These are phyloP conservation scores for Epirrhoe alternata DNA, from an alignment of 2,888 invertebrate species.

Conservation along the genomic window DNA sequence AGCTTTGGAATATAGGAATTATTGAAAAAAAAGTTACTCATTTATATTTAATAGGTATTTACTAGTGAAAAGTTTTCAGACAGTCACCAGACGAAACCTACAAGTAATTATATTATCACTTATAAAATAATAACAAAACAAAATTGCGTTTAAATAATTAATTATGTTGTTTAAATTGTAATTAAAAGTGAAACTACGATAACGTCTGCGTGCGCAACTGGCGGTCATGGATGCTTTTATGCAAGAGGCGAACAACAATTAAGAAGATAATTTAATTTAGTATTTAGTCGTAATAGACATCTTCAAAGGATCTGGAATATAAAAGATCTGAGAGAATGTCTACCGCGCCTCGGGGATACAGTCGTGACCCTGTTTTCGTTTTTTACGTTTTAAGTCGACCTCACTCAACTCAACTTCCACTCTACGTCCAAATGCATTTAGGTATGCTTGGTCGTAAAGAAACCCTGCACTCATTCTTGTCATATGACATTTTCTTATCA, in stretches of 20 bases:
- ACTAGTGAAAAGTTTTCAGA: slow-evolving; percentile 7
- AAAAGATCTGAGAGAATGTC: too few relatives aligned
- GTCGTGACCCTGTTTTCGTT: too few relatives aligned
- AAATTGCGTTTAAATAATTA: slow-evolving; percentile 68
- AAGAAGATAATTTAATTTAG: too few relatives aligned
- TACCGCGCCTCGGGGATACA: too few relatives aligned
- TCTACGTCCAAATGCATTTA: too few relatives aligned
- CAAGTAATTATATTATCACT: slow-evolving; percentile 11
- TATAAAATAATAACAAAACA: slow-evolving; percentile 46
- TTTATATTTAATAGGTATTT: neutral
- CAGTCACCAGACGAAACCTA: slow-evolving; percentile 15
- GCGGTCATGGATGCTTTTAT: slow-evolving; percentile 51
- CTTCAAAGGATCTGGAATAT: too few relatives aligned
- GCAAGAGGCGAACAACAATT: slow-evolving; percentile 24
- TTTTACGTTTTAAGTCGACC: too few relatives aligned
- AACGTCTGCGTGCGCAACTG: slow-evolving; percentile 62
- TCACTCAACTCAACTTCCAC: too few relatives aligned
- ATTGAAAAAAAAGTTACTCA: neutral
- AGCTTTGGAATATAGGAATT: neutral
- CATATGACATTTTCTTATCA: too few relatives aligned
- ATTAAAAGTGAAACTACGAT: slow-evolving; percentile 77
- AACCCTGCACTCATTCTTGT: too few relatives aligned
- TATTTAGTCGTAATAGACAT: too few relatives aligned
- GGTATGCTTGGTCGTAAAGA: too few relatives aligned
- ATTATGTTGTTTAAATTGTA: slow-evolving; percentile 71